Evolutionary conservation across 2,113 vertebrate species (phyloP), one percentile per base, ranked within the genome.

Genomic region (Okapia johnstoni): DNA sequence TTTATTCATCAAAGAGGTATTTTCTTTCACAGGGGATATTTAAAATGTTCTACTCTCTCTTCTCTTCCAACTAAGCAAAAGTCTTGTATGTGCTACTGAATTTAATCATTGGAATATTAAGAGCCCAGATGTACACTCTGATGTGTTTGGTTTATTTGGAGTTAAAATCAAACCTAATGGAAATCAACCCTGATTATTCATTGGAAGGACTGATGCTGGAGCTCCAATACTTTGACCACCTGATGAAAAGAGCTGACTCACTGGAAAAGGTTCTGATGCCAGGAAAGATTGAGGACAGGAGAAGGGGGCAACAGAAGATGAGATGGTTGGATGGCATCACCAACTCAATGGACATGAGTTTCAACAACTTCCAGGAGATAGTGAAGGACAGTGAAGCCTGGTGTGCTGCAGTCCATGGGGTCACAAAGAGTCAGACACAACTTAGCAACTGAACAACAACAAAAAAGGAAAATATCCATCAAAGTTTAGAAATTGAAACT

Each of bases 101-200:
- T 96, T 80, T 92, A 93, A n/a, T 85, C 40, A 52, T 19, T 90
- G 90, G 26, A 94, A 57, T 85, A 63, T 73, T 57, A 92, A 73
- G 28, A 87, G 11, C 8, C 63, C 46, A 92, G 26, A 50, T 87
- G 55, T 77, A 7, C 30, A 83, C 55, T 86, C 25, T 96, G 36
- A 66, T 92, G 30, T 70, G n/a, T 76, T 88, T 96, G 70, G n/a
- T 77, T 40, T 89, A 61, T 93, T 66, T 88, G 88, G 55, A 96
- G 43, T 55, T 89, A 76, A 43, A 76, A 76, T 26, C 12, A 76
- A 76, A 43, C 70, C 70, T 76, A 14, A 76, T 14, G 70, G 70
- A 43, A 43, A 76, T 76, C 70, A 76, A 43, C 23, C 36, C 36
- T 43, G 36, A 76, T 14, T 76, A 76, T 76, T 76, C 70, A 26